Conservation (phyloP, 2,888 invertebrate species). For the Mechanitis messenoides region DNA sequence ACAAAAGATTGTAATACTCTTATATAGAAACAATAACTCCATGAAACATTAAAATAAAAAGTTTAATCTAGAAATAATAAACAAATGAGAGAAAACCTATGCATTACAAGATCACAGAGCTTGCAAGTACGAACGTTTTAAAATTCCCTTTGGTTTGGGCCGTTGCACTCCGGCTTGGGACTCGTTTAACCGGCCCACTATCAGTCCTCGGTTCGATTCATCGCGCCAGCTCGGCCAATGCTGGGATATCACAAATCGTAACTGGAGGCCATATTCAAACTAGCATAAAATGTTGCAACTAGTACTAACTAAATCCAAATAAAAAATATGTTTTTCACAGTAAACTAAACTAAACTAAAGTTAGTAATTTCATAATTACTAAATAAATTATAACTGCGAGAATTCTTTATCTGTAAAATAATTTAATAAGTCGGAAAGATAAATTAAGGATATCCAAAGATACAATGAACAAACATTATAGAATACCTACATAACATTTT, state of each 20-base stretch:
- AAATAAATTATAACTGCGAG: too few relatives aligned
- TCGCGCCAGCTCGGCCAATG: slow-evolving; percentile 62
- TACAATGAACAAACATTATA: too few relatives aligned
- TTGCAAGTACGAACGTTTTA: slow-evolving; percentile 66
- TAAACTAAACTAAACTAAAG: too few relatives aligned
- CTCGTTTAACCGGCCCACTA: slow-evolving; percentile 75
- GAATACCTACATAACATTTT: too few relatives aligned
- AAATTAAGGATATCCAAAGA: too few relatives aligned
- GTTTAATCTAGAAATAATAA: too few relatives aligned
- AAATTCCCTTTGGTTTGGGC: slow-evolving; percentile 73
- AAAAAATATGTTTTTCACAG: slow-evolving; percentile 7
- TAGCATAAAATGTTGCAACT: slow-evolving; percentile 36
- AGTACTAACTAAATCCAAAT: slow-evolving; percentile 18
- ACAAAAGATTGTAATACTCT: slow-evolving; percentile 19
- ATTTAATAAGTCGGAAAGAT: too few relatives aligned
- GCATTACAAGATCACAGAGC: slow-evolving; percentile 49
- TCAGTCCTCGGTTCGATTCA: slow-evolving; percentile 70
- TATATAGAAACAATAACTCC: too few relatives aligned
- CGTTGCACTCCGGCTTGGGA: slow-evolving; percentile 70
- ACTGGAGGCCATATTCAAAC: slow-evolving; percentile 53
- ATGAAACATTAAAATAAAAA: too few relatives aligned
- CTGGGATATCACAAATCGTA: slow-evolving; percentile 64
- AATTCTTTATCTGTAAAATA: too few relatives aligned
- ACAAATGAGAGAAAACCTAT: slow-evolving; percentile 13
- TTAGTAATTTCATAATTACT: too few relatives aligned